Base-by-base conservation (phyloP, 2,888 invertebrate genomes). In the Corythucha ciliata region DNA sequence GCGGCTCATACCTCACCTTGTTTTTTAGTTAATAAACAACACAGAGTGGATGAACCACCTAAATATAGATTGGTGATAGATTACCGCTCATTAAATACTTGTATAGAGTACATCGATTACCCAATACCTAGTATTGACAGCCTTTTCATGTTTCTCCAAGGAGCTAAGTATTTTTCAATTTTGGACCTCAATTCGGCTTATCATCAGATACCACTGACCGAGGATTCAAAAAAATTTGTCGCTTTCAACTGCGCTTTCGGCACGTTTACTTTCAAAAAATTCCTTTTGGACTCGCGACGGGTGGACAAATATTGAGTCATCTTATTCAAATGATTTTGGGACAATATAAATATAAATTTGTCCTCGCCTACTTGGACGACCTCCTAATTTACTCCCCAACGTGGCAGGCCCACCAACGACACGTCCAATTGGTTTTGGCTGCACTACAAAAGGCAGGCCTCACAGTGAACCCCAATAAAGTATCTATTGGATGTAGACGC, bases 391-490 rank as follows among this genome's bases (percentile, higher is more conserved):
- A 51, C 26, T 50, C 51, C 22, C 39, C 45, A 10, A 42, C 40
- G 16, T 50, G 49, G 24, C 34, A 44, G 7, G 52, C 52, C n/a
- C 55, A 58, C 18, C 20, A 56, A 3, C 14, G 21, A 21, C 45
- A 54, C 34, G 20, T 57, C 8, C 24, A 37, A 7, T 10, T 48
- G 18, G 48, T 59, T 8, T 34, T 59, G 2, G 22, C n/a, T 7
- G 26, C 58, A 53, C 16, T 55, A 52, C 3, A 36, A 16, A 16
- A 58, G 40, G 48, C 60, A 47, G 6, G 57, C 54, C 20, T 61
- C 53, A 52, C 48, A 10, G 58, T 63, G 3, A 62, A 60, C 4
- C 60, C 60, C 0, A 58, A 60, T 14, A 56, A 59, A 44, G 48
- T 56, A 18, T 36, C 33, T 20, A 46, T 53, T 46, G 37, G 52